phyloP scores from a whole-genome alignment of 2,888 invertebrate species.

The Caenorhabditis sp. region DNA sequence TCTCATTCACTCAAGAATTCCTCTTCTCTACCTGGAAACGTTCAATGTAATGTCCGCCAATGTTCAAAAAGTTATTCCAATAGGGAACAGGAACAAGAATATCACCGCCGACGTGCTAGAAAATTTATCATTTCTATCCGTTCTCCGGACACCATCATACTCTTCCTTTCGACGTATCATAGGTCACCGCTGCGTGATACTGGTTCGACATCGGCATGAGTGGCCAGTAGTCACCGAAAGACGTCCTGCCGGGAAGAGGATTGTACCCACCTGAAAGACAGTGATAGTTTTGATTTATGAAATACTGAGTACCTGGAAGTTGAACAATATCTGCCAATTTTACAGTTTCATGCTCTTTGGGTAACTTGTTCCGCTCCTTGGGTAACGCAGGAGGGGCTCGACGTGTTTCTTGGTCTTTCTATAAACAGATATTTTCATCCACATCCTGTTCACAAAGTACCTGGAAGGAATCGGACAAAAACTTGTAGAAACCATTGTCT shows the following conservation, averaged over 20 bases:
- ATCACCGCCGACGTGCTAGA: conserved; percentile 71
- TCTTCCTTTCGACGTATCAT: conserved; percentile 67
- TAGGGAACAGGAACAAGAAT: conserved; percentile 69
- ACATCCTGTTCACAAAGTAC: conserved; percentile 17
- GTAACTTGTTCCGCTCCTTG: conserved; percentile 30
- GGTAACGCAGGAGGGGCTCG: conserved; percentile 23
- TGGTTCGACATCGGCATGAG: conserved; percentile 70
- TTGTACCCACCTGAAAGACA: conserved; percentile 64
- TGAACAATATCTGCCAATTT: conserved; percentile 60
- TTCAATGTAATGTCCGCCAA: conserved; percentile 70
- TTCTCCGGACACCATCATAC: conserved; percentile 33
- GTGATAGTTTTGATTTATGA: background rate
- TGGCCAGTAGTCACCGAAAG: conserved; percentile 72
- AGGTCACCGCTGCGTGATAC: conserved; percentile 68
- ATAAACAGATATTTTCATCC: background rate
- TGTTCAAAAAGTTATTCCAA: conserved; percentile 70
- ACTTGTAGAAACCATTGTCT: conserved; percentile 53
- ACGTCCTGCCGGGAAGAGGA: conserved; percentile 70
- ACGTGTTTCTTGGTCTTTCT: conserved; percentile 59
- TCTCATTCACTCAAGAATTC: background rate
- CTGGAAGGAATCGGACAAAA: conserved; percentile 55
- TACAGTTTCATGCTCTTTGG: conserved; percentile 23
- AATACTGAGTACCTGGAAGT: conserved; percentile 48
- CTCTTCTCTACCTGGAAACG: conserved; percentile 65
- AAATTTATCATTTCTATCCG: conserved; percentile 20